Conservation (phyloP, 1,140 invertebrate species). For the Drosophila simulans region DNA sequence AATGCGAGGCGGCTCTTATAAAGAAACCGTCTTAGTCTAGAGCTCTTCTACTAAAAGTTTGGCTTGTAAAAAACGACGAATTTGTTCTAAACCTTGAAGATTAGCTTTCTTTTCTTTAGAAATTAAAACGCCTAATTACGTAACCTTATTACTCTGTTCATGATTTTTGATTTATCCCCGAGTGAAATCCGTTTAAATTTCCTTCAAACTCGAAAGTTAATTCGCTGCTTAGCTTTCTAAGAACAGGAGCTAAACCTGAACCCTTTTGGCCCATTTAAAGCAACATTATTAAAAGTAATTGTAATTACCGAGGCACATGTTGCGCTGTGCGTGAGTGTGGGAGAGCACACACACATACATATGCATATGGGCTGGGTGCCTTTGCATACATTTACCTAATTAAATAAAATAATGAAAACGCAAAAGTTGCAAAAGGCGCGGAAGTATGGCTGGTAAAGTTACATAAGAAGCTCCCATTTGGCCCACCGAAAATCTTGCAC, state of each 20-base stretch:
- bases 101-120: background rate
- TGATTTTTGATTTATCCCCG: constrained; percentile 1
- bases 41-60: too few relatives aligned
- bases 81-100: background rate
- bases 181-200: constrained; percentile 2
- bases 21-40: too few relatives aligned
- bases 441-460: constrained; percentile 46
- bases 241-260: constrained; percentile 18
- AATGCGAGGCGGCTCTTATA: too few relatives aligned
- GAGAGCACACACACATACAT: background rate
- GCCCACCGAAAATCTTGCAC: constrained; percentile 14
- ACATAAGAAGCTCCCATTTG: constrained; percentile 27
- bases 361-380: constrained; percentile 35
- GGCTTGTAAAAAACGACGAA: background rate
- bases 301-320: constrained; percentile 79
- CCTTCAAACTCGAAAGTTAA: constrained; percentile 5
- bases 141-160: background rate
- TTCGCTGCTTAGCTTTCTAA: constrained; percentile 16
- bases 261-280: constrained; percentile 32
- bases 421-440: constrained; percentile 74
- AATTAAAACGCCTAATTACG: background rate
- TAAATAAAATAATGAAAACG: constrained; percentile 83
- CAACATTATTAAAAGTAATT: constrained; percentile 78
- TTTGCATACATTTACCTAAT: constrained; percentile 82
- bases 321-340: constrained; percentile 35